Base-by-base conservation (phyloP, 2,113 vertebrate species). In the Delphinus delphis region DNA sequence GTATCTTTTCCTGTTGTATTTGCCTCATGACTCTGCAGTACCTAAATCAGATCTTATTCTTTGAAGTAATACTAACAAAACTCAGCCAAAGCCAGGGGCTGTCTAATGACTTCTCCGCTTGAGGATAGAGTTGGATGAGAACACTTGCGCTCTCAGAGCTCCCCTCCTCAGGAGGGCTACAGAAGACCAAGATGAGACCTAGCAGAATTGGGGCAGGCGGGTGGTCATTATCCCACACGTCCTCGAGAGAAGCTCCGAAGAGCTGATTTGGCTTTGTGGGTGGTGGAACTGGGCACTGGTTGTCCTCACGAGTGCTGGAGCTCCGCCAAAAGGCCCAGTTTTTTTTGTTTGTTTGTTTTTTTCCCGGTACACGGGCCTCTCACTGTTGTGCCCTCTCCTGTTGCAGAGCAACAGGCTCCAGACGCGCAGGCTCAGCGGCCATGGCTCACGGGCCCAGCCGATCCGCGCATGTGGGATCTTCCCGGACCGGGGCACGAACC, bases 191-290 rank as follows among this genome's bases (percentile, higher is more conserved):
- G 38, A 41, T 58, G 94, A 81, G 92, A 98, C 99, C 99, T 98
- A 99, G 99, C 99, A 99, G 98, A 84, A 99, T 97, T 12, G 99
- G 98, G 88, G 99, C 99, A 76, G 99, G 99, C 96, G 99, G 98
- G 96, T 98, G 98, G 77, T 99, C 98, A 76, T 99, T 99, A 23
- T 98, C 97, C 74, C 99, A 99, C 92, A 99, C 96, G 79, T 98
- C 94, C 96, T 97, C 96, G 65, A 99, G 98, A 28, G 99, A 98
- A 93, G 98, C 98, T 53, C 99, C 99, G 85, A 99, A 99, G 87
- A 99, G 99, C 53, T 98, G 98, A 58, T 99, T 99, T 71, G 98
- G 97, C 60, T 95, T 97, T 36, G 95, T 97, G 53, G 98, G 98
- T 73, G 98, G 98, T 73, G 99, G 98, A 67, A 98, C 99, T 65